Evolutionary conservation across 2,888 invertebrate genomes (phyloP), one percentile per base, ranked within the genome.

Genomic region (Zhuqinia jingwanae): DNA sequence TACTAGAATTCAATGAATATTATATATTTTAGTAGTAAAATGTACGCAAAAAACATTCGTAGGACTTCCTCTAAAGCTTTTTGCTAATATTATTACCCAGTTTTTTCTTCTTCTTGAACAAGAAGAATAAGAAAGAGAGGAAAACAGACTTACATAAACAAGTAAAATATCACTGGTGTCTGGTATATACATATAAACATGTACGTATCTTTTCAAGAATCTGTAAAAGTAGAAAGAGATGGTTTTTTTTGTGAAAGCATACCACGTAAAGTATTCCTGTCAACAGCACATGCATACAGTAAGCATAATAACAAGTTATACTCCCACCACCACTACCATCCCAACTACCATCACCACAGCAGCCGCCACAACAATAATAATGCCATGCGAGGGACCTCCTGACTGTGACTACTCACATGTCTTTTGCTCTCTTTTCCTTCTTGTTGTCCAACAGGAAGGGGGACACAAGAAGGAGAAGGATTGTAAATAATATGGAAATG

Each of bases 401-500:
- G 77, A 68, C 58, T 70, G 36, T 36, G 36, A 47, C 58, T 53
- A 53, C 53, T 27, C 70, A 25, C 25, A 47, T 47, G 45, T 3
- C 58, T 65, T n/a, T 60, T 68, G 60, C 17, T 17, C 56, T 53
- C 42, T 56, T 68, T 30, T 70, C 58, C 30, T 53, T 73, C 58
- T 22, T 36, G 17, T 58, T 85, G 79, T 79, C 85, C 63, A 81
- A 81, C 50, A 73, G 78, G 85, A 86, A 63, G 81, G 75, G 86
- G 86, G 86, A 86, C 86, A 86, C 50, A 50, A 45, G 70, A 45
- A 60, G 73, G 47, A 70, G 63, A 77, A 81, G 76, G 86, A 81
- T 80, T 86, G 86, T 86, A 81, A 86, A 86, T 86, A 86, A 86
- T 86, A 86, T 86, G 86, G 86, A 86, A 86, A 86, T 86, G 86